A percentile compares a stretch with the other conserved stretches of the same genome.
These are phyloP conservation scores for Cryptocheilus praepositus DNA, from an alignment of 2,888 invertebrate genomes.

Conservation along the genomic window DNA sequence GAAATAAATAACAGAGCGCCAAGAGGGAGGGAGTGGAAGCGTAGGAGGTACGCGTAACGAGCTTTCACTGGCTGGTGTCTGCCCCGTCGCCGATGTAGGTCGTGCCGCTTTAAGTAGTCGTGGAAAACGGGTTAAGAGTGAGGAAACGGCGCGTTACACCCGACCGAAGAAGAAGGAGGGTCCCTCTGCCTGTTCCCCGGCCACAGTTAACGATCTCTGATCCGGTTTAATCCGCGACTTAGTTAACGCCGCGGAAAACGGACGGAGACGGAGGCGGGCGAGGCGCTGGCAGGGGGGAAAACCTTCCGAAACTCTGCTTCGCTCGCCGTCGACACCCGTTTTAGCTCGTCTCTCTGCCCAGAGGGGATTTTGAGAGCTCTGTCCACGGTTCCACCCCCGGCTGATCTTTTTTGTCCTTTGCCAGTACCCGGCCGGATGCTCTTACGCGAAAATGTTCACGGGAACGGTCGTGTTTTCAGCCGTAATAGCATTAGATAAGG, in stretches of 20 bases:
- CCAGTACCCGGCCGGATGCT: no score
- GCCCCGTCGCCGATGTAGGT: conserved; percentile 29
- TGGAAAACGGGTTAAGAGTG: conserved; percentile 40
- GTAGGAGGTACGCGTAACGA: conserved; percentile 5
- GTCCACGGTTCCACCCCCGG: no score
- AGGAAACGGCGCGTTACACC: conserved; percentile 36
- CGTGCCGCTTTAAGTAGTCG: conserved; percentile 31
- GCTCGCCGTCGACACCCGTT: neutral
- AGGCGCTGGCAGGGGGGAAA: neutral
- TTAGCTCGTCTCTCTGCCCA: neutral
- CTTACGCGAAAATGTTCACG: no score
- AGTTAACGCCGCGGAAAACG: conserved; percentile 33
- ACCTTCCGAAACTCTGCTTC: neutral
- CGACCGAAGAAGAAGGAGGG: neutral
- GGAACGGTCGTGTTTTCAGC: no score
- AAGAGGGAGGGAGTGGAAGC: neutral
- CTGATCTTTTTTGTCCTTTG: no score
- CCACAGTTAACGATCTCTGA: conserved; percentile 45
- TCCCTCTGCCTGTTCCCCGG: neutral
- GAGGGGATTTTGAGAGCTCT: no score
- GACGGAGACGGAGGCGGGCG: neutral
- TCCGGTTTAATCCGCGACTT: conserved; percentile 52
- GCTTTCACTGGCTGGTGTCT: conserved; percentile 2
- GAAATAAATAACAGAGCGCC: neutral
- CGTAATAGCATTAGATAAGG: no score